Evolutionary conservation across 2,797 vertebrate species (phyloP), one percentile per base, ranked within the genome.

Genomic region (Danio tinwini): DNA sequence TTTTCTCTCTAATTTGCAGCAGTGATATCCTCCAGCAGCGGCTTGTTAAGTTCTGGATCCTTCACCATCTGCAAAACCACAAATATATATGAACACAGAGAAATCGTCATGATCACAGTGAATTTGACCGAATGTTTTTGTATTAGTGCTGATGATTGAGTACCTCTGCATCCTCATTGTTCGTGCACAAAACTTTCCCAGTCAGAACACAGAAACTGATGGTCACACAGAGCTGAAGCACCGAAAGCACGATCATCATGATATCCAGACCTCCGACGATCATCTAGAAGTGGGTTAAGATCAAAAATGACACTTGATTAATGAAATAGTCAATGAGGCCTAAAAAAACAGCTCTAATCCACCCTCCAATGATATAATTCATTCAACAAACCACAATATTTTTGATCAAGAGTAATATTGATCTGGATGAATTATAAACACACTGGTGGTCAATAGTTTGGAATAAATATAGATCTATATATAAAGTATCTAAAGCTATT

Each of bases 191-290:
- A 29, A 29, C 29, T 45, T 11, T 16, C 84, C 19, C 14, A 29
- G 29, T 29, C 29, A 29, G 29, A 29, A 29, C 29, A 29, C 29
- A 29, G 29, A 85, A 81, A 19, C 76, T 78, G 45, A 92, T 39
- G 16, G 16, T 86, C 84, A 87, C 78, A 21, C 58, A 75, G 47
- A 94, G 68, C 81, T 91, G 91, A 8, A 93, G 81, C 17, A 85
- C 50, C 13, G 82, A 74, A 61, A 91, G 16, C 10, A 65, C 16
- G 1, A 91, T 90, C 85, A 93, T n/a, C 9, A 85, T 37, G 42
- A 78, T 19, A 42, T 90, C 86, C 85, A 92, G 63, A 59, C 76
- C 78, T 1, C 13, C 65, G 44, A 82, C 0, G 40, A 90, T 1
- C 5, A 45, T 44, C 92, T 93, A 82, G 29, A 0, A 45, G 40